These are phyloP conservation scores for Apogon hyalosoma DNA, from an alignment of 2,797 vertebrate genomes.

Conservation along the genomic window DNA sequence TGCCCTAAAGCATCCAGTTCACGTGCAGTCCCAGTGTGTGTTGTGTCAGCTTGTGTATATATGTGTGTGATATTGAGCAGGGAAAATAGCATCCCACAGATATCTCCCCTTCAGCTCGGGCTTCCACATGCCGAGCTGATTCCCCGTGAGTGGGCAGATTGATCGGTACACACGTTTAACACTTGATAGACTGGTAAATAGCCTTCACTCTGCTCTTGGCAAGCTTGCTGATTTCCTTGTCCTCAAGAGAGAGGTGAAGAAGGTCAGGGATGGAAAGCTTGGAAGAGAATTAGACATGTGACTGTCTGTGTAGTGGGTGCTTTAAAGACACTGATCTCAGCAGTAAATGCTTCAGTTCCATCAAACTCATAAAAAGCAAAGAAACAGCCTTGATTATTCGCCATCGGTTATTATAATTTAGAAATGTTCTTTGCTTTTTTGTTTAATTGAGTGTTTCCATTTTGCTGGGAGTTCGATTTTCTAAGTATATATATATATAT, in stretches of 20 bases:
- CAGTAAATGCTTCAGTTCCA: neutral
- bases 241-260: constrained; percentile 22
- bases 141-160: constrained; percentile 46
- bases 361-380: neutral
- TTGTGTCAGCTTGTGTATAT: too few relatives aligned
- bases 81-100: constrained; percentile 13
- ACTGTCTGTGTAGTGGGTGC: neutral
- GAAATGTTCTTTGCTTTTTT: too few relatives aligned
- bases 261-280: constrained; percentile 29
- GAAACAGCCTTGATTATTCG: neutral
- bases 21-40: too few relatives aligned
- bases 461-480: too few relatives aligned
- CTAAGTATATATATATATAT: too few relatives aligned
- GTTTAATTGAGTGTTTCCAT: too few relatives aligned
- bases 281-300: neutral
- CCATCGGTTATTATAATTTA: too few relatives aligned
- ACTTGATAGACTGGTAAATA: constrained; percentile 64
- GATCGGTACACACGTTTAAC: constrained; percentile 53
- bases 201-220: constrained; percentile 34
- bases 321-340: neutral
- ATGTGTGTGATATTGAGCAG: constrained; percentile 13
- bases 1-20: too few relatives aligned
- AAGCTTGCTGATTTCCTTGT: constrained; percentile 38
- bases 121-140: constrained; percentile 40
- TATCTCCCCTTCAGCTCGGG: constrained; percentile 17